phyloP scores from a whole-genome alignment of 2,113 vertebrate species.

The Dasyprocta punctata region DNA sequence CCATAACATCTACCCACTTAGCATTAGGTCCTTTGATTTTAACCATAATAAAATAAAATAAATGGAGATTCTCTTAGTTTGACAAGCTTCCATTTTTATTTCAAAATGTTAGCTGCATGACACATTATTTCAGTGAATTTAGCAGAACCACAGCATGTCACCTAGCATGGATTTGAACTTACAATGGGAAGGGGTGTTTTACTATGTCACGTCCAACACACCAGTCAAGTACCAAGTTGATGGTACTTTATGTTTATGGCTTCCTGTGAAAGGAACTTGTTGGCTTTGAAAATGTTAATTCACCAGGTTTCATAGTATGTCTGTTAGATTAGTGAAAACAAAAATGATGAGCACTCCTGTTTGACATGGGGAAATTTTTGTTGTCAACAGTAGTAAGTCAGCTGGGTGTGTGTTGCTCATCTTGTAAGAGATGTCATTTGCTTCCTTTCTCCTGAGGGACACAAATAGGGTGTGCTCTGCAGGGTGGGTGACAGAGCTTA shows the following conservation, averaged over 20 bases:
- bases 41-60: slow-evolving; percentile 46
- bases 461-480: background rate
- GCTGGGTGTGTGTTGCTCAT: background rate
- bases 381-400: background rate
- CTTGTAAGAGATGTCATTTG: background rate
- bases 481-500: background rate
- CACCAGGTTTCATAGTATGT: background rate
- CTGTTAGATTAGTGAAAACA: background rate
- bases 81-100: slow-evolving; percentile 56
- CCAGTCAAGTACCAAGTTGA: background rate
- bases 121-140: slow-evolving; percentile 1
- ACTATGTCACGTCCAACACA: background rate
- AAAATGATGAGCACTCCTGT: background rate
- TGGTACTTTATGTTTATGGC: background rate
- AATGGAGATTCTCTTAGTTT: slow-evolving; percentile 56
- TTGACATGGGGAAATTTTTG: slow-evolving; percentile 1
- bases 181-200: slow-evolving; percentile 49
- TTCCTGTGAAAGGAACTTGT: slow-evolving; percentile 46
- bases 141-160: background rate
- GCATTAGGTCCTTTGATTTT: slow-evolving; percentile 48
- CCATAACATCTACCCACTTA: slow-evolving; percentile 57
- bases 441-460: background rate
- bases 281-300: slow-evolving; percentile 45
- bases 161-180: slow-evolving; percentile 57
- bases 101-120: slow-evolving; percentile 54